Percentiles rank a stretch among this genome's conserved stretches.
Conservation (phyloP, 1,140 invertebrate species). For the Hetaerina americana region DNA sequence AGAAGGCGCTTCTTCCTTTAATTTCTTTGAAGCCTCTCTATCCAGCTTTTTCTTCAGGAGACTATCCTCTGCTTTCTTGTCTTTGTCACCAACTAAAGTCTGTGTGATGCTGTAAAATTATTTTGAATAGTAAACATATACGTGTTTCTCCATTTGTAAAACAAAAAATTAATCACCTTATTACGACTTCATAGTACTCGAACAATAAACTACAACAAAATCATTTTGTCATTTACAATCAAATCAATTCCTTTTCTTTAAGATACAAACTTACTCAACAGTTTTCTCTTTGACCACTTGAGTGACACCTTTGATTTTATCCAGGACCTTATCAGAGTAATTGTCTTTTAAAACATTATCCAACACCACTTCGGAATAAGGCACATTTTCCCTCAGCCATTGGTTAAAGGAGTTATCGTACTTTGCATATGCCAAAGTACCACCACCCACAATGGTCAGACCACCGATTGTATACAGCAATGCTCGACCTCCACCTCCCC, state of each 20-base stretch:
- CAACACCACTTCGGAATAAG: slow-evolving; percentile 48
- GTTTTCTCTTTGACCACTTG: not conserved
- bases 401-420: slow-evolving; percentile 50
- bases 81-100: not conserved
- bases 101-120: not conserved
- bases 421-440: slow-evolving; percentile 43
- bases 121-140: too few relatives aligned
- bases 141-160: too few relatives aligned
- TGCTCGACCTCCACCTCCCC: slow-evolving; percentile 2
- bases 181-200: too few relatives aligned
- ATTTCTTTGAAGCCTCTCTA: not conserved
- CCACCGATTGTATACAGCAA: slow-evolving; percentile 19
- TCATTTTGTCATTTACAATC: too few relatives aligned
- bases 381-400: slow-evolving; percentile 47
- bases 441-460: slow-evolving; percentile 35
- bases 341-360: slow-evolving; percentile 54
- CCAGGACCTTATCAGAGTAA: not conserved
- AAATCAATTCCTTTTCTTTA: too few relatives aligned
- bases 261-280: not conserved
- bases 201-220: too few relatives aligned
- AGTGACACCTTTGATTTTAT: not conserved
- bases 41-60: not conserved
- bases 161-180: too few relatives aligned
- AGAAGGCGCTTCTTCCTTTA: not conserved
- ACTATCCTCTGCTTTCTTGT: not conserved